phyloP scores from a whole-genome alignment of 2,113 vertebrate species.

The Dendrocopos noguchii region DNA sequence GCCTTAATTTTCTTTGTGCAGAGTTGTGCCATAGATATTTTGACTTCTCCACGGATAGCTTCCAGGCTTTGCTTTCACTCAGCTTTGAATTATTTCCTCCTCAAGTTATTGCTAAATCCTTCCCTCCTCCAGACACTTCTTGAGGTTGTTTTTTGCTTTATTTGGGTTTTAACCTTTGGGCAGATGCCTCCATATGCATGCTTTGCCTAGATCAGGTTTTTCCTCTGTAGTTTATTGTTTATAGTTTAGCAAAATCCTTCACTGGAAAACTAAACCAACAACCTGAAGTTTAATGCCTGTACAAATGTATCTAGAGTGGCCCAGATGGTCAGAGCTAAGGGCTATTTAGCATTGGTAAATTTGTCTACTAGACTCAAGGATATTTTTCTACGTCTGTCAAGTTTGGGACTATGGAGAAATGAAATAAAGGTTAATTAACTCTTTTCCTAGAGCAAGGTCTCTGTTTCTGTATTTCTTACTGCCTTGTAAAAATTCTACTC shows the following conservation, averaged over 20 bases:
- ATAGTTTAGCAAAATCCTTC: constrained; percentile 51
- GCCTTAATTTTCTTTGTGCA: constrained; percentile 59
- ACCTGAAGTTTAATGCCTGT: constrained; percentile 28
- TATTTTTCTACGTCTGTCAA: constrained; percentile 72
- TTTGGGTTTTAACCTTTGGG: not conserved
- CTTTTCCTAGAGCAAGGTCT: constrained; percentile 59
- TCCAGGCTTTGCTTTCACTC: constrained; percentile 23
- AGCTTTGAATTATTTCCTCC: constrained; percentile 1
- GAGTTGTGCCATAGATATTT: constrained; percentile 58
- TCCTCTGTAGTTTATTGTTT: constrained; percentile 39
- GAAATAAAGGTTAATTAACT: constrained; percentile 70
- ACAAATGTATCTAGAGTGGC: constrained; percentile 51
- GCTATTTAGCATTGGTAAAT: constrained; percentile 52
- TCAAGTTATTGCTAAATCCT: not conserved
- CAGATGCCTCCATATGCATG: constrained; percentile 29
- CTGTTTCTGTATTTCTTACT: constrained; percentile 14
- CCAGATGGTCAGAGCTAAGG: constrained; percentile 48
- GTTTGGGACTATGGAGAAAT: constrained; percentile 66
- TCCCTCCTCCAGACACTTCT: not conserved
- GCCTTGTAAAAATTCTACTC: not conserved
- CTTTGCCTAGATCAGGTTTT: constrained; percentile 37
- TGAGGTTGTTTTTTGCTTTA: not conserved
- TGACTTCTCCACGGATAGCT: constrained; percentile 46
- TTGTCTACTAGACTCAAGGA: constrained; percentile 63
- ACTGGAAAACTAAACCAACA: not conserved